These are phyloP conservation scores for Coronaproctus castanopsis DNA, from an alignment of 2,888 invertebrate genomes.

Conservation along the genomic window DNA sequence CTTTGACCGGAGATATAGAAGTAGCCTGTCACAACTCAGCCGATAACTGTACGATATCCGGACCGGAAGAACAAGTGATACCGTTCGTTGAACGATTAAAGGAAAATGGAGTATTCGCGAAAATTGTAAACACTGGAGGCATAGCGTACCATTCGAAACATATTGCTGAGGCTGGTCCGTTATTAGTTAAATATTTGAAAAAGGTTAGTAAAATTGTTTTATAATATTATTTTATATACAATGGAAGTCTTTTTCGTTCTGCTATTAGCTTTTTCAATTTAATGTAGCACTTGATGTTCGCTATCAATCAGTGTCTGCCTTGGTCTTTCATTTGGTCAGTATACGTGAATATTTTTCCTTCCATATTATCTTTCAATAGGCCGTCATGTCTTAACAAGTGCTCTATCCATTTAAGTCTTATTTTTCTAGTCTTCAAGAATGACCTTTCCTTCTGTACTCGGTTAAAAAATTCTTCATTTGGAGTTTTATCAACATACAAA, in stretches of 20 bases:
- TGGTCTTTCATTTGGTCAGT: no score
- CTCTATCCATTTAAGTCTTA: no score
- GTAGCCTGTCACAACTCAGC: constrained; percentile 63
- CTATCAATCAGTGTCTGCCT: no score
- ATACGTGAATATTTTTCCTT: no score
- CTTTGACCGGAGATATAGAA: constrained; percentile 35
- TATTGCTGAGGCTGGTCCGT: constrained; percentile 29
- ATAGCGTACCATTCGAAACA: constrained; percentile 24
- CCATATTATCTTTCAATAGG: background rate
- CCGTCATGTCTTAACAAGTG: background rate
- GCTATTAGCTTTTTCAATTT: background rate
- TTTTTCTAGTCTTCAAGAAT: no score
- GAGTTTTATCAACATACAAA: no score
- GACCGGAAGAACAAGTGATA: constrained; percentile 39
- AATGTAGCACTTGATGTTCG: no score
- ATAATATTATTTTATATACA: no score
- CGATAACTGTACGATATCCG: constrained; percentile 58
- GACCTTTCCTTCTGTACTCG: no score
- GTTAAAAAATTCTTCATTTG: no score
- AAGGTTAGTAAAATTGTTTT: no score
- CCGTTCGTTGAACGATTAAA: constrained; percentile 35
- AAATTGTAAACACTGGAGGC: constrained; percentile 21
- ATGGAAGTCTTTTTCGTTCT: no score
- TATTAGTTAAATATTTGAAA: constrained; percentile 27
- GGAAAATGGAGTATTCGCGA: constrained; percentile 22